phyloP scores from a whole-genome alignment of 2,888 invertebrate species.

The Standfussiana lucernea region DNA sequence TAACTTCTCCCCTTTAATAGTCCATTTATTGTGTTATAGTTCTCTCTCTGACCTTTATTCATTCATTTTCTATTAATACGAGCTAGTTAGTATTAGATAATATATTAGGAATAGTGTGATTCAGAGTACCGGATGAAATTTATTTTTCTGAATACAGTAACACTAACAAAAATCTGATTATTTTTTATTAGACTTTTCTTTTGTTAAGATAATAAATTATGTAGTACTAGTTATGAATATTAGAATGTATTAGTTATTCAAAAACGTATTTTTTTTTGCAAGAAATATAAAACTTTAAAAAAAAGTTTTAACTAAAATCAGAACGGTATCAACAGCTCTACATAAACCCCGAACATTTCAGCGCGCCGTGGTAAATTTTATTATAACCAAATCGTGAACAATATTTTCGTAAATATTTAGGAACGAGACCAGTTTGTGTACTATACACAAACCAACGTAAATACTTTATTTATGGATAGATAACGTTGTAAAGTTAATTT shows the following conservation, averaged over 20 bases:
- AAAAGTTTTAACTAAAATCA: too few relatives aligned
- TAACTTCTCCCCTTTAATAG: not conserved
- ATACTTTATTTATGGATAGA: slow-evolving; percentile 73
- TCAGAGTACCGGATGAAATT: not conserved
- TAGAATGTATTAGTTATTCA: too few relatives aligned
- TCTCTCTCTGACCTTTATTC: too few relatives aligned
- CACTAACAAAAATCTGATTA: too few relatives aligned
- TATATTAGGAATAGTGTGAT: not conserved
- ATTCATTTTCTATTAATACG: not conserved
- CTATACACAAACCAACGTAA: slow-evolving; percentile 79
- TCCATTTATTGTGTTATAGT: not conserved
- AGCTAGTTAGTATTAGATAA: not conserved
- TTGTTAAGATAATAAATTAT: too few relatives aligned
- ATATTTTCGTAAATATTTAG: slow-evolving; percentile 90
- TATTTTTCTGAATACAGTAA: not conserved
- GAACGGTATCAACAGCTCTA: slow-evolving; percentile 77
- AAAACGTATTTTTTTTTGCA: too few relatives aligned
- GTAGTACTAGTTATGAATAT: too few relatives aligned
- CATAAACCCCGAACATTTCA: slow-evolving; percentile 70
- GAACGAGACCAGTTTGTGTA: slow-evolving; percentile 84
- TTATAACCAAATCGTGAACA: slow-evolving; percentile 88
- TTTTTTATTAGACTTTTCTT: too few relatives aligned
- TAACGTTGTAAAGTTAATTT: slow-evolving; percentile 63
- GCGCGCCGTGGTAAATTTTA: slow-evolving; percentile 85
- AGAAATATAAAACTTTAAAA: too few relatives aligned